Evolutionary conservation across 2,797 vertebrate genomes (phyloP).

Genomic region (Sciurus vulgaris): DNA sequence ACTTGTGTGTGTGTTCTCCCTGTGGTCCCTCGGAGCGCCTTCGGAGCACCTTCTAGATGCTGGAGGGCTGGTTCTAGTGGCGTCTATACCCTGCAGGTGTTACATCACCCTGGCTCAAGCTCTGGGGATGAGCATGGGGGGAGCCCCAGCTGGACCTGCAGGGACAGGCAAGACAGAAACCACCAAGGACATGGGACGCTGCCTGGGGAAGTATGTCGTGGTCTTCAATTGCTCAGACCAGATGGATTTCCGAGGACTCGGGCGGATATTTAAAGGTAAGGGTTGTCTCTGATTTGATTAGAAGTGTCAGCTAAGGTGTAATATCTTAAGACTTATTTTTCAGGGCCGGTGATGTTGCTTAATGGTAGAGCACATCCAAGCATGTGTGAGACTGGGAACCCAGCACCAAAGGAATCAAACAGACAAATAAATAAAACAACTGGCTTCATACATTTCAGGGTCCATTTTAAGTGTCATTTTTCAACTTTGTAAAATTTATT

Average conservation of each 20-base stretch:
- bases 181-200: constrained; percentile 98
- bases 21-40: neutral
- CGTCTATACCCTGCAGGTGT: constrained; percentile 89
- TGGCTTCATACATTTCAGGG: neutral
- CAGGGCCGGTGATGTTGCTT: neutral
- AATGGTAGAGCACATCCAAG: neutral
- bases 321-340: constrained; percentile 7
- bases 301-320: neutral
- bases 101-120: constrained; percentile 98
- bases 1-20: neutral
- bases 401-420: no score
- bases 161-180: constrained; percentile 99
- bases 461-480: neutral
- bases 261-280: constrained; percentile 98
- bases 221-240: constrained; percentile 99
- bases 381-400: neutral
- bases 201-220: constrained; percentile 97
- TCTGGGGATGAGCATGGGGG: constrained; percentile 99
- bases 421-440: neutral
- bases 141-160: constrained; percentile 96
- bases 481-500: neutral
- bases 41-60: neutral
- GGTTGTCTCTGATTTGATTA: neutral
- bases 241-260: constrained; percentile 99
- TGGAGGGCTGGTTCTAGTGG: neutral